Base-by-base conservation (phyloP, 1,140 invertebrate species). In the Catajapyx aquilonaris region DNA sequence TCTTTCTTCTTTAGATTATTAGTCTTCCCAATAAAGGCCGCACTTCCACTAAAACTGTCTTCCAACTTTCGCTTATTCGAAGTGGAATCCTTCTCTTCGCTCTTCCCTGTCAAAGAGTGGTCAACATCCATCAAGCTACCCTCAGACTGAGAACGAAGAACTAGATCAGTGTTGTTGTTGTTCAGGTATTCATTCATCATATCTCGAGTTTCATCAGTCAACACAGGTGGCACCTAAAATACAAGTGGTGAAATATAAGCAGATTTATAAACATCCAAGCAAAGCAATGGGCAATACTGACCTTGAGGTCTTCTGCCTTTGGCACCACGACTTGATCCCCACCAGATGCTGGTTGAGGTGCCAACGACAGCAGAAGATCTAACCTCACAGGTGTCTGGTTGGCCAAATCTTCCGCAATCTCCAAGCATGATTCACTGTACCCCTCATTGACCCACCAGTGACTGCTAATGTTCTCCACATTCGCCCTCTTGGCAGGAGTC, bases 391-490 rank as follows among this genome's bases (percentile, higher is more conserved):
- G 85, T 1, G 84, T 88, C 53, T 86, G 74, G 45, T 81, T 84
- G 3, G 85, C 83, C 42, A 91, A 55, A 44, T 85, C 76, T 55
- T 90, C 81, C 1, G 85, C 81, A 38, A 84, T 68, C 38, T 81
- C 79, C 32, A 90, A 60, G 55, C 88, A 90, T 28, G 72, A 78
- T 31, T 74, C 68, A 35, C 76, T 70, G 48, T 84, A 85, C 7
- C 76, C 81, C 44, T 81, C 67, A 59, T 97, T 95, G 30, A 96
- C 58, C 73, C 73, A 76, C 81, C 83, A 83, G 62, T 98, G 85
- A 17, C 72, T 71, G 52, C 91, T 93, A 28, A 97, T 91, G 53
- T 86, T 85, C 44, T 81, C 76, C 43, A 98, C 88, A 44, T 81
- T 84, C 4, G 91, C 86, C 46, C 94, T 64, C 49, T 81, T 73